A percentile compares a stretch with the other conserved stretches of the same genome.
Evolutionary conservation across 2,797 vertebrate genomes (phyloP).

Genomic region (Numenius phaeopus): DNA sequence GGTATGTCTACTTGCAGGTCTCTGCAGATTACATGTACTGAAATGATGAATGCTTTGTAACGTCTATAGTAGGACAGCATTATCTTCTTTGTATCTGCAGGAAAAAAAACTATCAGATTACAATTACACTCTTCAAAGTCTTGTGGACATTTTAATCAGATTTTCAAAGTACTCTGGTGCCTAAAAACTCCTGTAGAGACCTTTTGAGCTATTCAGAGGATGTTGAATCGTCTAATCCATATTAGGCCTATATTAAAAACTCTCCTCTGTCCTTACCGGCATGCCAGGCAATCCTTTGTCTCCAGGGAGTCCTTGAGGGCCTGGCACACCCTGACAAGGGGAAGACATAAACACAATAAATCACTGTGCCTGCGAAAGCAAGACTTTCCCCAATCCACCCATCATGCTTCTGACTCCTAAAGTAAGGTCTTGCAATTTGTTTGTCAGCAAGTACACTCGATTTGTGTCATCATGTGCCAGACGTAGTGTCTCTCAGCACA

Average conservation of each 20-base stretch:
- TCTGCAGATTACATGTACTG: neutral
- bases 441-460: neutral
- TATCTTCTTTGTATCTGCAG: neutral
- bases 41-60: neutral
- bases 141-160: neutral
- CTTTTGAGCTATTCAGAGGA: neutral
- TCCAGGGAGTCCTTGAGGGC: conserved; percentile 84
- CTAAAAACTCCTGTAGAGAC: neutral
- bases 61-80: accelerated
- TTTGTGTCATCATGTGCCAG: neutral
- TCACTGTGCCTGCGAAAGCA: neutral
- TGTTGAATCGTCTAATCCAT: neutral
- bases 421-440: neutral
- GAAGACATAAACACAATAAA: conserved; percentile 6
- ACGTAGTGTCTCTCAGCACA: neutral
- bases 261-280: conserved; percentile 78
- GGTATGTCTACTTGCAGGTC: neutral
- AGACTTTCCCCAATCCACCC: neutral
- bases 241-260: neutral
- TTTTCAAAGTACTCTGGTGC: neutral
- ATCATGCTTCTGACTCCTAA: neutral
- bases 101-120: neutral
- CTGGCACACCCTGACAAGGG: conserved; percentile 85
- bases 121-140: neutral
- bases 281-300: conserved; percentile 78